Evolutionary conservation across 35 echinoderm and acorn worm species (phyloP), one percentile per base, ranked within the genome.

Genomic region (Lytechinus pictus): DNA sequence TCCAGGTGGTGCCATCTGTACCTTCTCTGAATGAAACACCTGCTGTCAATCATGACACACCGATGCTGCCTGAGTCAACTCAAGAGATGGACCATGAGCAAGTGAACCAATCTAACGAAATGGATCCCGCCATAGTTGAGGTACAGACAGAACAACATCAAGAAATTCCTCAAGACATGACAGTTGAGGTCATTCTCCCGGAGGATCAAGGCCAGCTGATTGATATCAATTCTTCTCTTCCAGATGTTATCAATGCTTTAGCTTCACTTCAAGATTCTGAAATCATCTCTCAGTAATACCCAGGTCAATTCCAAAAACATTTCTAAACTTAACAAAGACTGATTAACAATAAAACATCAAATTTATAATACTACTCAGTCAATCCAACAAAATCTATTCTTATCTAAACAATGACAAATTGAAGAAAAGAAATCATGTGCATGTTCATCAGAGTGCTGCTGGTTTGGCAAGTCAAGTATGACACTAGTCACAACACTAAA

Each of bases 221-320:
- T 57, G 52, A 55, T 11, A 93, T 93, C 13, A 33, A 93, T 16
- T 54, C 52, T 0, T 53, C 92, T 57, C 55, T 93, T 54, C 92
- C 92, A 24, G 92, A 93, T 93, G 92, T 93, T 55, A 93, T 93
- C 54, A 93, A 57, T 93, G 92, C 92, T 93, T 24, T 93, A 28
- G 55, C 52, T 93, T 53, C 92, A n/a, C 27, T 54, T 33, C 92
- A 93, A 57, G 92, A 93, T 19, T 27, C 52, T 93, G 92, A 93
- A 14, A 16, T 90, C 16, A 90, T 21, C 27, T 10, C 27, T 11
- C 86, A 88, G 86, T 88, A 11, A 88, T 28, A 28, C 86, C 33
- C 33, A 88, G 9, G 5, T 60, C 16, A 44, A 44, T 44, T 44
- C 33, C 56, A 58, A 11, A 13, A 58, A 9, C 8, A 57, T 10